These are phyloP conservation scores for Standfussiana lucernea DNA, from an alignment of 2,888 invertebrate species.

Conservation along the genomic window DNA sequence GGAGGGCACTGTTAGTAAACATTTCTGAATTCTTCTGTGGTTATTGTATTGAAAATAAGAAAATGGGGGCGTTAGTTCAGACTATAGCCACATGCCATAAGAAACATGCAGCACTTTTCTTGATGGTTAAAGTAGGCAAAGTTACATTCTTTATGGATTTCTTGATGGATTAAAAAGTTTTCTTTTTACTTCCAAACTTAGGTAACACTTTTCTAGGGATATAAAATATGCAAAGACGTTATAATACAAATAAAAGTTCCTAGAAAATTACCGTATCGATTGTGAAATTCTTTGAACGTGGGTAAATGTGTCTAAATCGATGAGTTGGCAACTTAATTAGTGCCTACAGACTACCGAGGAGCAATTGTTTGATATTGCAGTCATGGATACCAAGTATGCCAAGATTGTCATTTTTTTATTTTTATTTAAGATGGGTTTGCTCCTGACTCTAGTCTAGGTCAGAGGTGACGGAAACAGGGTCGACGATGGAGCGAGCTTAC, in stretches of 20 bases:
- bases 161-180: no score
- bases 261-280: constrained; percentile 40
- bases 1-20: background rate
- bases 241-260: constrained; percentile 11
- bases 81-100: background rate
- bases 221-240: constrained; percentile 18
- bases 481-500: no score
- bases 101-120: background rate
- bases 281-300: constrained; percentile 44
- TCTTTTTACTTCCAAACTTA: background rate
- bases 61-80: background rate
- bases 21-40: background rate
- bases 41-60: background rate
- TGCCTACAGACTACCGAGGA: background rate
- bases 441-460: no score
- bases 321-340: constrained; percentile 36
- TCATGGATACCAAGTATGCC: constrained; percentile 24
- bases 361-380: constrained; percentile 22
- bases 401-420: no score
- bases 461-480: no score
- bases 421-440: no score
- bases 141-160: background rate
- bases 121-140: background rate
- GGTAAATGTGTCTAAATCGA: constrained; percentile 28
- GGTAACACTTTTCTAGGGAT: background rate